Conservation (phyloP, 2,888 invertebrate species). For the Zele albiditarsus region DNA sequence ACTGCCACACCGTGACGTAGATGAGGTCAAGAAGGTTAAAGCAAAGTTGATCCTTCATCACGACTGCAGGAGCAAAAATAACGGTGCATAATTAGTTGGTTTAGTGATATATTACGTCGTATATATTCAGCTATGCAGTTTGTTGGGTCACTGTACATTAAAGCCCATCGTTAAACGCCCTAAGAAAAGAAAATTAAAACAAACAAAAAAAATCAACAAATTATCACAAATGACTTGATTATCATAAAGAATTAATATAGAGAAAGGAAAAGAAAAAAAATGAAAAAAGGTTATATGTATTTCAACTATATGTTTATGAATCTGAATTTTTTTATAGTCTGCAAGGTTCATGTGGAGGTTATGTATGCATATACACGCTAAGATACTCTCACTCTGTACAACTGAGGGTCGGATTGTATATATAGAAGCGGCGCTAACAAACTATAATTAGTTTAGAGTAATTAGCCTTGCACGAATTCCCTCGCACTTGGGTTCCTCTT, state of each 20-base stretch:
- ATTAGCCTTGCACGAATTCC: conserved; percentile 56
- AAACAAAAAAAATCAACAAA: not conserved
- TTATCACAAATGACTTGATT: not conserved
- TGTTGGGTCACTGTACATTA: conserved; percentile 32
- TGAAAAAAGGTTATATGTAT: not conserved
- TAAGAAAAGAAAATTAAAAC: too few relatives aligned
- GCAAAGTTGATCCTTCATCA: conserved; percentile 34
- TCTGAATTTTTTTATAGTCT: not conserved
- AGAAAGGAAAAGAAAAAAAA: not conserved
- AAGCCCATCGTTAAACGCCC: conserved; percentile 14
- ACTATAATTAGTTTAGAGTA: conserved; percentile 67
- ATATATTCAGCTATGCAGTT: conserved; percentile 40
- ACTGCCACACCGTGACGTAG: conserved; percentile 16
- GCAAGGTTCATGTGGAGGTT: too few relatives aligned
- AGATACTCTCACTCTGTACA: not conserved
- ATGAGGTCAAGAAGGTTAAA: conserved; percentile 33
- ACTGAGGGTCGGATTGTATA: not conserved
- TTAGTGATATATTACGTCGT: conserved; percentile 42
- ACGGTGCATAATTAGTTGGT: conserved; percentile 43
- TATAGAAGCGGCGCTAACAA: conserved; percentile 54
- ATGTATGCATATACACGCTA: not conserved
- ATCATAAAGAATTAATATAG: not conserved
- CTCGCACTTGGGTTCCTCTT: conserved; percentile 8
- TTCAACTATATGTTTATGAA: not conserved
- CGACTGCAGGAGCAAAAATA: conserved; percentile 41